Percentiles rank a stretch among this genome's conserved stretches.
These are phyloP conservation scores for Desmophyllum pertusum DNA, from an alignment of 92 coral and sea anemone species.

Conservation along the genomic window DNA sequence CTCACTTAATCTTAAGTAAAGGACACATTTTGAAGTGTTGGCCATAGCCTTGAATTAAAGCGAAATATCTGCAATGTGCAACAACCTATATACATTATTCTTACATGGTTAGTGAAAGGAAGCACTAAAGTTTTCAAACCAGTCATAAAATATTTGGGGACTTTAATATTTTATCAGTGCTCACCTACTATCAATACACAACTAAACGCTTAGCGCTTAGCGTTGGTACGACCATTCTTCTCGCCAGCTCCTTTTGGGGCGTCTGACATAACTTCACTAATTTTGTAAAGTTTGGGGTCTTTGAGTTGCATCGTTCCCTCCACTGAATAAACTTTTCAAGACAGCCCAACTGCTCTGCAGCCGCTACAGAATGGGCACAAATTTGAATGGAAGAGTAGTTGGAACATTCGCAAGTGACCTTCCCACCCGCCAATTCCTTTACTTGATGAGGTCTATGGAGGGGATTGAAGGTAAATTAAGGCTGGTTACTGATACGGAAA, in stretches of 20 bases:
- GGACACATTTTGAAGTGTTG: too few species aligned
- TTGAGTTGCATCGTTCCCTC: constrained; percentile 8
- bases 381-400: constrained; percentile 10
- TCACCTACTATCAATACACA: too few species aligned
- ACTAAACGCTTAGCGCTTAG: too few species aligned
- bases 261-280: constrained; percentile 10
- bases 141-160: too few species aligned
- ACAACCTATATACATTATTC: too few species aligned
- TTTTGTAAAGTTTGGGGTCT: constrained; percentile 20
- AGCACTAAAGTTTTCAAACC: too few species aligned
- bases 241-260: constrained; percentile 17
- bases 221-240: constrained; percentile 17
- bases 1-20: too few species aligned
- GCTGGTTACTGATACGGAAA: background rate
- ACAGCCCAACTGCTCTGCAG: background rate
- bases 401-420: constrained; percentile 3
- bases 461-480: background rate
- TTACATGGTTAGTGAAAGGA: too few species aligned
- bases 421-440: constrained; percentile 11
- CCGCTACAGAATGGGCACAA: constrained; percentile 8
- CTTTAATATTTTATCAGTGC: too few species aligned
- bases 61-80: too few species aligned
- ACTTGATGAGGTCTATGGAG: constrained; percentile 1
- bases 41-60: too few species aligned
- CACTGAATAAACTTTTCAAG: constrained; percentile 9